Conservation (phyloP, 2,797 vertebrate genomes). For the Lacerta bilineata region DNA sequence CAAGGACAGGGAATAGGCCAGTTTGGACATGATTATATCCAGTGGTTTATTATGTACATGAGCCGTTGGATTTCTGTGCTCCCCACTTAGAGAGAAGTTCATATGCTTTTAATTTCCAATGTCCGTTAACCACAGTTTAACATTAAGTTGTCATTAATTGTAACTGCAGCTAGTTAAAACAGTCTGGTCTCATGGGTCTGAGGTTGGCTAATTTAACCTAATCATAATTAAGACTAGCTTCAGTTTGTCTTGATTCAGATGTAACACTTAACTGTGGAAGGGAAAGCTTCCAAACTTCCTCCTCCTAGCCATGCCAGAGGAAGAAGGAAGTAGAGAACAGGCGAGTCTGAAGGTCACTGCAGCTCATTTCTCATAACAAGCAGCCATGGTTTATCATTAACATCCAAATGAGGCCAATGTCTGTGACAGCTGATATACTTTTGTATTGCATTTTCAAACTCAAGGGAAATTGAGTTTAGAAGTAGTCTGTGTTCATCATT, state of each 20-base stretch:
- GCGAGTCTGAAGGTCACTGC: not conserved
- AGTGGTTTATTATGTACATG: not conserved
- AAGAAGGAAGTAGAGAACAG: not conserved
- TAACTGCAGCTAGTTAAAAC: too few relatives aligned
- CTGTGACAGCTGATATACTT: not conserved
- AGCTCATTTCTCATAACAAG: not conserved
- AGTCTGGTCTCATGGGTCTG: too few relatives aligned
- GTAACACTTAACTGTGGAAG: not conserved
- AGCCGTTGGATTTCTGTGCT: not conserved
- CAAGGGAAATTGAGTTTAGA: slow-evolving; percentile 20
- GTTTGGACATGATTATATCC: too few relatives aligned
- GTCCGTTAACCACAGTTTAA: too few relatives aligned
- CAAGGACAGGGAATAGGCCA: too few relatives aligned
- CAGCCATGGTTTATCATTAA: not conserved
- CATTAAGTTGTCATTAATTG: too few relatives aligned
- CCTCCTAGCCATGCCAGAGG: not conserved
- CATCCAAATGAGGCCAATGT: not conserved
- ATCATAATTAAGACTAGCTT: too few relatives aligned
- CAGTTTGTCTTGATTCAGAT: not conserved
- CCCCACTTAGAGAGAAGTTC: too few relatives aligned
- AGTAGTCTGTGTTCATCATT: slow-evolving; percentile 1
- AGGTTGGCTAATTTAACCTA: too few relatives aligned
- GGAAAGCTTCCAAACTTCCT: not conserved
- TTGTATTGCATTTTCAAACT: slow-evolving; percentile 4
- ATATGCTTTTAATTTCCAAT: too few relatives aligned